phyloP scores from a whole-genome alignment of 2,797 vertebrate species.

The Leucoraja ocellata region DNA sequence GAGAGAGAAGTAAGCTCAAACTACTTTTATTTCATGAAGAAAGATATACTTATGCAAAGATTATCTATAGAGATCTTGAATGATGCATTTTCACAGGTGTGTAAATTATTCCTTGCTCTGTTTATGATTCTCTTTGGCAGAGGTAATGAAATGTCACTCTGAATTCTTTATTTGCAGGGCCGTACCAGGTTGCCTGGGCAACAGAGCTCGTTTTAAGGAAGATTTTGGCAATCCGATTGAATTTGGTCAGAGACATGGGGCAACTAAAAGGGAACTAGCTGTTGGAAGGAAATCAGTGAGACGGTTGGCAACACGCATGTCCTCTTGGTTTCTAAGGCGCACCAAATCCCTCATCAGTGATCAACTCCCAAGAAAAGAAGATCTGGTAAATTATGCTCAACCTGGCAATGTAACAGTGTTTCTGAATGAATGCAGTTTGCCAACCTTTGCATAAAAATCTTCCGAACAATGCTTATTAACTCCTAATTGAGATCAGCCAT shows the following conservation, averaged over 20 bases:
- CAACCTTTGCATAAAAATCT: background rate
- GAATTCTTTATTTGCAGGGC: conserved; percentile 64
- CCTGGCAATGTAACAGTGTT: background rate
- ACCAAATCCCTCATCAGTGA: conserved; percentile 79
- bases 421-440: background rate
- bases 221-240: conserved; percentile 82
- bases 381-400: conserved; percentile 61
- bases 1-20: background rate
- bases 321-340: conserved; percentile 76
- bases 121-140: background rate
- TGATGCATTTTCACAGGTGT: background rate
- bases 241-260: conserved; percentile 80
- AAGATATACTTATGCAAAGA: background rate
- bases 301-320: conserved; percentile 68
- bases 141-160: background rate
- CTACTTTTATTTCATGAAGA: background rate
- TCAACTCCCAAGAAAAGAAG: conserved; percentile 86
- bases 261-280: conserved; percentile 81
- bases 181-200: conserved; percentile 78
- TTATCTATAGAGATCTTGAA: background rate
- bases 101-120: background rate
- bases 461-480: background rate
- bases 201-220: conserved; percentile 68
- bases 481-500: too few relatives aligned
- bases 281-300: conserved; percentile 73